A percentile compares a stretch with the other conserved stretches of the same genome.
These are phyloP conservation scores for Petrocephalus schoutedeni DNA, from an alignment of 2,797 vertebrate species.

Conservation along the genomic window DNA sequence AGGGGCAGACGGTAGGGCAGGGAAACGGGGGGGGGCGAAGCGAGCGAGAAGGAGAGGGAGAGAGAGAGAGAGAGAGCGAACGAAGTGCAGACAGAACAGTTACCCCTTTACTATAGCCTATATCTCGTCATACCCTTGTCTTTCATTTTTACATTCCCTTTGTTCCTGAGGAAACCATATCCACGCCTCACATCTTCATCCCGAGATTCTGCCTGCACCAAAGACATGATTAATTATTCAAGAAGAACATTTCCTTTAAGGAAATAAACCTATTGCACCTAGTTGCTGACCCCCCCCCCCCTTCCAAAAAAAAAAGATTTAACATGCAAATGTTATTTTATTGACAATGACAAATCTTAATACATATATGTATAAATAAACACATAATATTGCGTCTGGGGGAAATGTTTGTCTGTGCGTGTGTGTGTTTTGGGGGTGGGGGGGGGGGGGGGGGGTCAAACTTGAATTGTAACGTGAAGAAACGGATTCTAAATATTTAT, in stretches of 20 bases:
- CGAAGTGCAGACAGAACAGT: slow-evolving; percentile 61
- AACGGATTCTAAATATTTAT: slow-evolving; percentile 15
- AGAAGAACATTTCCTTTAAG: slow-evolving; percentile 71
- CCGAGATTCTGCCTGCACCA: slow-evolving; percentile 72
- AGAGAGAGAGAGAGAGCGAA: slow-evolving; percentile 19
- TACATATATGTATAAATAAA: background rate
- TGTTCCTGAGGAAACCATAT: slow-evolving; percentile 72
- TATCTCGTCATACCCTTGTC: slow-evolving; percentile 80
- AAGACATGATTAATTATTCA: slow-evolving; percentile 78
- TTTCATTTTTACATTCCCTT: slow-evolving; percentile 81
- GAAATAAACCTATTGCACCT: slow-evolving; percentile 69
- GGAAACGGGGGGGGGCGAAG: slow-evolving; percentile 26
- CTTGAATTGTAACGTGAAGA: slow-evolving; percentile 3
- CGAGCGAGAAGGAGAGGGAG: slow-evolving; percentile 27
- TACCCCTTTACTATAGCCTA: slow-evolving; percentile 64
- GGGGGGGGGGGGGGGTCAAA: background rate
- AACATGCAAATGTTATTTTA: background rate
- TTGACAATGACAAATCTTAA: background rate
- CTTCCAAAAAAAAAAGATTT: background rate
- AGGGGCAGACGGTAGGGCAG: slow-evolving; percentile 56
- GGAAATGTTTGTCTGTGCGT: background rate
- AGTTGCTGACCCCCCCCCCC: slow-evolving; percentile 18
- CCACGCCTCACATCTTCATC: slow-evolving; percentile 78
- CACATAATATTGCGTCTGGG: background rate
- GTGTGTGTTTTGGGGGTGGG: background rate